A percentile compares a stretch with the other conserved stretches of the same genome.
Evolutionary conservation across 2,113 vertebrate genomes (phyloP).

Genomic region (Felis catus): F.catus_Fca126_mat1.0 CM031414.1:63694501-63695000

Average conservation of each 20-base stretch:
- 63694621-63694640: neutral
- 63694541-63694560: constrained; percentile 6
- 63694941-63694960: neutral
- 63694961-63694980: neutral
- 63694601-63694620: neutral
- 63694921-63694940: neutral
- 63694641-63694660: no score
- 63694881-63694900: neutral
- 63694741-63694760: no score
- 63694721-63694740: no score
- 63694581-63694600: neutral
- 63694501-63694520: neutral
- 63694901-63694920: neutral
- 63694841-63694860: neutral
- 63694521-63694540: neutral
- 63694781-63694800: no score
- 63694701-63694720: no score
- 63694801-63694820: no score
- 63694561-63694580: neutral
- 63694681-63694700: no score
- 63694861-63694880: neutral
- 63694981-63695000: neutral
- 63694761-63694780: no score
- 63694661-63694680: no score
- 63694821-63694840: neutral